Conservation (phyloP, 2,113 vertebrate genomes). For the Passer montanus region DNA sequence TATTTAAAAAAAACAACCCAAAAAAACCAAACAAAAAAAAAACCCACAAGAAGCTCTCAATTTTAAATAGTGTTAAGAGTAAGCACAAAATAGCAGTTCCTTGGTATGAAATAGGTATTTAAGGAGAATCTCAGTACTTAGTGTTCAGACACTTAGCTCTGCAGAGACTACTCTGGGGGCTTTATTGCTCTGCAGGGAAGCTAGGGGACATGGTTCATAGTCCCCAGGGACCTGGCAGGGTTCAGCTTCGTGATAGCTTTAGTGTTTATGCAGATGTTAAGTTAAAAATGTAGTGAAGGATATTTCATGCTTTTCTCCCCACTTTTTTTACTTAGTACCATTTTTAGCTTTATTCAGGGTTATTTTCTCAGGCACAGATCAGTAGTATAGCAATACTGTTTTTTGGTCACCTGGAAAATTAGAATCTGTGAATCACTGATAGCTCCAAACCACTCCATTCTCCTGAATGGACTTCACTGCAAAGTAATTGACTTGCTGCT, state of each 20-base stretch:
- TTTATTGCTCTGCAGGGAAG: background rate
- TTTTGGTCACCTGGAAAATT: background rate
- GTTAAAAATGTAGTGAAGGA: background rate
- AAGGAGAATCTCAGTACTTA: background rate
- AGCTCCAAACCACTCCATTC: background rate
- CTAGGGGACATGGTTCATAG: accelerated
- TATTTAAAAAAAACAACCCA: background rate
- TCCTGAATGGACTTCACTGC: background rate
- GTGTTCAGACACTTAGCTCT: background rate
- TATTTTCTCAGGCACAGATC: background rate
- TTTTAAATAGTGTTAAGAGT: background rate
- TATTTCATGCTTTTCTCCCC: background rate
- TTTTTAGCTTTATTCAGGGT: background rate
- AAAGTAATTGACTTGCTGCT: background rate
- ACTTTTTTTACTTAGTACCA: background rate
- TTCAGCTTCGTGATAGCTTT: background rate
- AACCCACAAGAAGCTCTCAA: background rate
- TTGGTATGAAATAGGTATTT: background rate
- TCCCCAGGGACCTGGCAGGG: background rate
- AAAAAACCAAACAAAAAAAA: background rate
- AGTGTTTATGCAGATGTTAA: background rate
- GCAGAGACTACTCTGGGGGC: background rate
- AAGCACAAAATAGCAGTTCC: background rate
- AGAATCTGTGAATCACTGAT: background rate
- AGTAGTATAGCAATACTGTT: background rate